Evolutionary conservation across 1,140 invertebrate species (phyloP).

Genomic region (Melanaphis sacchari): DNA sequence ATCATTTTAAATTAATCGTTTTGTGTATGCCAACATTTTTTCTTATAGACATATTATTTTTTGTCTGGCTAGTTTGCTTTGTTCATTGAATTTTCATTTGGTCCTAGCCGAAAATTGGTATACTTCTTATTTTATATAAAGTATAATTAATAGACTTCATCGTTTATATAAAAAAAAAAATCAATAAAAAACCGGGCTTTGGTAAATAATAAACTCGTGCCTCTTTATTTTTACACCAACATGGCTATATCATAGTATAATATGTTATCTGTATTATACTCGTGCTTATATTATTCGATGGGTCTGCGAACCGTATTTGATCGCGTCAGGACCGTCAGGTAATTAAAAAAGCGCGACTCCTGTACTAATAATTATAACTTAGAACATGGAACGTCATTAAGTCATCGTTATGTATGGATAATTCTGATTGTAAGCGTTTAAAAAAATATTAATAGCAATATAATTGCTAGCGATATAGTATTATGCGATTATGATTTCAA

Average conservation of each 20-base stretch:
- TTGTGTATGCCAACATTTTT: neutral
- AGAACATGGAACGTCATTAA: neutral
- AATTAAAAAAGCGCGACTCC: neutral
- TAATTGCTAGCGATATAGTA: neutral
- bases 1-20: neutral
- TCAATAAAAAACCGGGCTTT: neutral
- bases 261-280: neutral
- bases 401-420: neutral
- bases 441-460: conserved; percentile 5
- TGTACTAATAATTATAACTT: neutral
- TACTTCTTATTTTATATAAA: neutral
- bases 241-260: neutral
- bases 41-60: neutral
- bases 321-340: neutral
- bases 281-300: no score
- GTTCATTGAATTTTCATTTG: neutral
- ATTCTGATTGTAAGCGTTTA: neutral
- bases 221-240: neutral
- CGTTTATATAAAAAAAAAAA: neutral
- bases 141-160: neutral
- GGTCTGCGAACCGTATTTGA: neutral
- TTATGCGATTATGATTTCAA: neutral
- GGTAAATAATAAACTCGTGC: neutral
- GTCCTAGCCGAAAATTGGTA: neutral
- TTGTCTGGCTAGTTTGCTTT: neutral